Evolutionary conservation across 1,140 invertebrate genomes (phyloP).

Genomic region (Hetaerina americana): DNA sequence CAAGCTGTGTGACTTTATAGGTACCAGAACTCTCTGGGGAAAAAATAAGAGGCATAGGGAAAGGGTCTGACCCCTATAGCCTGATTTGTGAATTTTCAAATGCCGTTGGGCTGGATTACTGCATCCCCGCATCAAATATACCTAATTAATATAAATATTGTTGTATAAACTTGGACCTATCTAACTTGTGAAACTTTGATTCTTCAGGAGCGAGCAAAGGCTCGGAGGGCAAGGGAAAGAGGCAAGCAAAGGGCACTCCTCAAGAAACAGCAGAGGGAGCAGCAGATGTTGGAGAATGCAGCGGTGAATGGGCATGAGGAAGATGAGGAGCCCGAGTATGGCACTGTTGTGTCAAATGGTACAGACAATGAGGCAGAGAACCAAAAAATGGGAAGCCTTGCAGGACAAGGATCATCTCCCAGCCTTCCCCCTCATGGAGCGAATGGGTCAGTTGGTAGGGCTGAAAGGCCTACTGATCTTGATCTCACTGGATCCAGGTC

Average conservation of each 20-base stretch:
- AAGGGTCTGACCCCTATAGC: too few species aligned
- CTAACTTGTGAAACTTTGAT: neutral
- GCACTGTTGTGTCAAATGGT: constrained; percentile 1
- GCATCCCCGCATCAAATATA: too few species aligned
- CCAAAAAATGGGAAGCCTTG: neutral
- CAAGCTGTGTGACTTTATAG: too few species aligned
- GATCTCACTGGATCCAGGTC: constrained; percentile 4
- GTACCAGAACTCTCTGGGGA: too few species aligned
- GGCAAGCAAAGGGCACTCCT: constrained; percentile 50
- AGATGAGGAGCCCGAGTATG: constrained; percentile 7
- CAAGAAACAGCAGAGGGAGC: constrained; percentile 34
- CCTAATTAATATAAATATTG: too few species aligned
- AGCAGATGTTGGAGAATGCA: neutral
- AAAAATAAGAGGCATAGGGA: too few species aligned
- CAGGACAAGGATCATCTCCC: neutral
- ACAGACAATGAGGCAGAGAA: neutral
- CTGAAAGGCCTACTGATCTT: constrained; percentile 11
- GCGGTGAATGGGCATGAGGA: constrained; percentile 1
- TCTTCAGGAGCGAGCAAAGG: constrained; percentile 48
- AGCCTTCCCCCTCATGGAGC: neutral
- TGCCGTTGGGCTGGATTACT: too few species aligned
- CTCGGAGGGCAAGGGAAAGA: constrained; percentile 47
- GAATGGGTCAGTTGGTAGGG: neutral
- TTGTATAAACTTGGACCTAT: too few species aligned
- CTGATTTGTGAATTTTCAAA: too few species aligned